phyloP scores from a whole-genome alignment of 35 echinoderm and acorn worm genomes.

The Eucidaris tribuloides region DNA sequence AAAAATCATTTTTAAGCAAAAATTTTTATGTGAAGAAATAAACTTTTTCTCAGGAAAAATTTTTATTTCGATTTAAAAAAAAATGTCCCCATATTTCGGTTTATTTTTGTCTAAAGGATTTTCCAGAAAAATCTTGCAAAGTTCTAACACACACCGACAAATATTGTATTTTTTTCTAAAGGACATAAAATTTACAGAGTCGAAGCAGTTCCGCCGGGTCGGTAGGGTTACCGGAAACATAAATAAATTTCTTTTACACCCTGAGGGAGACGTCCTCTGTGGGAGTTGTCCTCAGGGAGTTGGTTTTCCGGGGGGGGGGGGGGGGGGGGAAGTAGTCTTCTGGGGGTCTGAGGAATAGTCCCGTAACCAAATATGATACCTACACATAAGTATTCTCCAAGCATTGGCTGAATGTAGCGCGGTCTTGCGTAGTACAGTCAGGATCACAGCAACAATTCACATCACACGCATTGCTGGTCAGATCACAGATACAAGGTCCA shows the following conservation, averaged over 20 bases:
- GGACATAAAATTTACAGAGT: too few relatives aligned
- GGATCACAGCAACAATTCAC: conserved; percentile 98
- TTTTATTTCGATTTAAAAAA: too few relatives aligned
- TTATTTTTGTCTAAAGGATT: too few relatives aligned
- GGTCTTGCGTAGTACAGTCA: conserved; percentile 74
- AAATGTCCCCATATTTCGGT: too few relatives aligned
- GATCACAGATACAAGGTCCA: conserved; percentile 91
- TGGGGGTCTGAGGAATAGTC: background rate
- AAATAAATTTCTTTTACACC: background rate
- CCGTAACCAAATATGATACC: background rate
- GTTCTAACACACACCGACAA: too few relatives aligned
- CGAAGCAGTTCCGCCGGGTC: too few relatives aligned
- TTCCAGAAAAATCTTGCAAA: too few relatives aligned
- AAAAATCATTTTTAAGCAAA: too few relatives aligned
- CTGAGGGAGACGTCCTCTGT: background rate
- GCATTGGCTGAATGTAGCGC: conserved; percentile 67
- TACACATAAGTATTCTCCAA: conserved; percentile 60
- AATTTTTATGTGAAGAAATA: too few relatives aligned
- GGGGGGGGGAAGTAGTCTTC: background rate
- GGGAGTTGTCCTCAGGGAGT: background rate
- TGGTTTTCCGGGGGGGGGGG: background rate
- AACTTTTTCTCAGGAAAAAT: too few relatives aligned
- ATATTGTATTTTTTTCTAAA: too few relatives aligned
- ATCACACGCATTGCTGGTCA: conserved; percentile 85
- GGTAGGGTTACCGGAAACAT: background rate